Base-by-base conservation (phyloP, 2,797 vertebrate genomes). In the Lindbergichthys nudifrons region DNA sequence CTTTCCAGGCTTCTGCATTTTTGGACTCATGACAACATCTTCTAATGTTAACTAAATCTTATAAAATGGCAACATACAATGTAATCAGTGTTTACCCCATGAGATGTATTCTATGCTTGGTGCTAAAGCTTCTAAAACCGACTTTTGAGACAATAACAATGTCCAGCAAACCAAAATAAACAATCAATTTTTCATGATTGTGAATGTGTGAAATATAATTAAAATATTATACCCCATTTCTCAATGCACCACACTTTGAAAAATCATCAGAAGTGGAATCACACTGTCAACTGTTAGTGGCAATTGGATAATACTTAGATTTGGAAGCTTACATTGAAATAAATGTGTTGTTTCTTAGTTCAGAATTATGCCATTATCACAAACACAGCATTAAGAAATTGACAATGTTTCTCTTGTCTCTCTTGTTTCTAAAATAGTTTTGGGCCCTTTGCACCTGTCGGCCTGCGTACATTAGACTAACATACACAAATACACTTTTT, bases 271-370 rank as follows among this genome's bases (percentile, higher is more conserved):
- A 52, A 21, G 18, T 62, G 39, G 52, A 87, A 75, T 80, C 68
- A 78, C 10, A 32, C 71, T 71, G 50, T 80, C 57, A 50, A 5
- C 39, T 16, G 32, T 45, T 47, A 50, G 46, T 16, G 6, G 21
- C 2, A 50, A 65, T 65, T 79, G 39, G 71, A 42, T n/a, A 82
- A 79, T 51, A 39, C 30, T 68, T 45, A 50, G 9, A 43, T 74
- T 53, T 75, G 47, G 30, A 65, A 56, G 18, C 70, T 58, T 42
- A 77, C 79, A 70, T 16, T 53, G 12, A 21, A 16, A 36, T 8
- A 36, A 36, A 36, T 9, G 7, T 67, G 75, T 72, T 39, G 14
- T 72, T 75, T 75, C 42, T 77, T 23, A 14, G 67, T 70, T 77
- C 59, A 58, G 14, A 69, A 63, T 30, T 39, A 11, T 52, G 39